A percentile compares a stretch with the other conserved stretches of the same genome.
phyloP scores from a whole-genome alignment of 1,140 invertebrate genomes.

The Lamellibrachia luymesi region DNA sequence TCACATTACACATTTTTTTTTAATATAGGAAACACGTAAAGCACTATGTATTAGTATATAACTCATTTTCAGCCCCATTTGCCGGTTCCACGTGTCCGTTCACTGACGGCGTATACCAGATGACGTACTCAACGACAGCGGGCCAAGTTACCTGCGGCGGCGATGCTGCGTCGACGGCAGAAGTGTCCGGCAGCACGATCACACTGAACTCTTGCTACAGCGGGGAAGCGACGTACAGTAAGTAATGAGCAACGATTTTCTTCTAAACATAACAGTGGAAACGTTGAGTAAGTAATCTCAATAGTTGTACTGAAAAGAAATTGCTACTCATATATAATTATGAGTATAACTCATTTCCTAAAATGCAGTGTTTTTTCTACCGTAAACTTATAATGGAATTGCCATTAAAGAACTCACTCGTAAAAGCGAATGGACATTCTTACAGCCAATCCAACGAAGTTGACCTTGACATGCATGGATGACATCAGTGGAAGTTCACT shows the following conservation, averaged over 20 bases:
- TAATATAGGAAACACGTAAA: too few species aligned
- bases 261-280: too few species aligned
- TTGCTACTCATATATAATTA: too few species aligned
- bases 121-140: not conserved
- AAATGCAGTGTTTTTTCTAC: too few species aligned
- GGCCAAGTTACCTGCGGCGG: not conserved
- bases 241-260: not conserved
- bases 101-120: not conserved
- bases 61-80: not conserved
- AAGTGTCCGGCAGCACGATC: not conserved
- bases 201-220: conserved; percentile 11
- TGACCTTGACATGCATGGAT: not conserved
- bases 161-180: not conserved
- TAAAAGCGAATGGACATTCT: not conserved
- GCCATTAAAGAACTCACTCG: not conserved
- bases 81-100: conserved; percentile 8
- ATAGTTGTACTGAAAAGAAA: too few species aligned
- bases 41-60: not conserved
- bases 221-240: not conserved
- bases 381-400: too few species aligned
- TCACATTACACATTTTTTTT: too few species aligned
- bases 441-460: not conserved
- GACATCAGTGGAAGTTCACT: not conserved
- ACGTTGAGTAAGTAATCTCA: too few species aligned
- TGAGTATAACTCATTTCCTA: too few species aligned